These are phyloP conservation scores for Batillaria attramentaria DNA, from an alignment of 1,140 invertebrate species.

Conservation along the genomic window DNA sequence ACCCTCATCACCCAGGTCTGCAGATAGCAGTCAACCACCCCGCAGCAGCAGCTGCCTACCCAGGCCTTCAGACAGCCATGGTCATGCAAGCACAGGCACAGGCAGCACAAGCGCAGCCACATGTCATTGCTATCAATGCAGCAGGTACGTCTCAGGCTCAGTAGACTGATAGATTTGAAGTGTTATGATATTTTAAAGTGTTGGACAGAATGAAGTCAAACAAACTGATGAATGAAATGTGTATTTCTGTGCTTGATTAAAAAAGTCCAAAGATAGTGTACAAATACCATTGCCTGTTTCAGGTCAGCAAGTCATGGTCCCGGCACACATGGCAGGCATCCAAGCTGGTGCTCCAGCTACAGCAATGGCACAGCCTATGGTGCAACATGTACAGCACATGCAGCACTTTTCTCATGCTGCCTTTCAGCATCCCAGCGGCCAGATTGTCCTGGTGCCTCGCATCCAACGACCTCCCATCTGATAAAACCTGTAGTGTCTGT, in stretches of 20 bases:
- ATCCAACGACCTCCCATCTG: slow-evolving; percentile 40
- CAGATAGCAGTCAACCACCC: slow-evolving; percentile 46
- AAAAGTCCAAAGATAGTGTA: not conserved
- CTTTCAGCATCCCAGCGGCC: slow-evolving; percentile 34
- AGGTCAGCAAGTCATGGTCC: slow-evolving; percentile 31
- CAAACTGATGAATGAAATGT: too few species aligned
- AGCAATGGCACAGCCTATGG: slow-evolving; percentile 28
- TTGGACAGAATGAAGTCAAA: not conserved
- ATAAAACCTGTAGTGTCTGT: not conserved
- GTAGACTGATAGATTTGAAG: not conserved
- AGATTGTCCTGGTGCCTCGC: slow-evolving; percentile 41
- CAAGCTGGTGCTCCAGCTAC: not conserved
- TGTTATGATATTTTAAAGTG: not conserved
- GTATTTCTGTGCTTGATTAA: not conserved
- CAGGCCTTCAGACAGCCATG: slow-evolving; percentile 21
- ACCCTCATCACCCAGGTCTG: slow-evolving; percentile 32
- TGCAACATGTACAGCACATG: slow-evolving; percentile 29
- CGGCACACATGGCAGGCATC: slow-evolving; percentile 17
- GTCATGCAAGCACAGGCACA: slow-evolving; percentile 37
- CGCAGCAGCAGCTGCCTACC: slow-evolving; percentile 24
- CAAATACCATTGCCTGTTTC: not conserved
- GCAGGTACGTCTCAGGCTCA: slow-evolving; percentile 16
- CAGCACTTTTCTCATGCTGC: slow-evolving; percentile 30
- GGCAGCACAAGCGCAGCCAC: slow-evolving; percentile 38
- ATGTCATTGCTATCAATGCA: slow-evolving; percentile 34